Evolutionary conservation across 2,888 invertebrate genomes (phyloP).

Genomic region (Caenorhabditis sp.): DNA sequence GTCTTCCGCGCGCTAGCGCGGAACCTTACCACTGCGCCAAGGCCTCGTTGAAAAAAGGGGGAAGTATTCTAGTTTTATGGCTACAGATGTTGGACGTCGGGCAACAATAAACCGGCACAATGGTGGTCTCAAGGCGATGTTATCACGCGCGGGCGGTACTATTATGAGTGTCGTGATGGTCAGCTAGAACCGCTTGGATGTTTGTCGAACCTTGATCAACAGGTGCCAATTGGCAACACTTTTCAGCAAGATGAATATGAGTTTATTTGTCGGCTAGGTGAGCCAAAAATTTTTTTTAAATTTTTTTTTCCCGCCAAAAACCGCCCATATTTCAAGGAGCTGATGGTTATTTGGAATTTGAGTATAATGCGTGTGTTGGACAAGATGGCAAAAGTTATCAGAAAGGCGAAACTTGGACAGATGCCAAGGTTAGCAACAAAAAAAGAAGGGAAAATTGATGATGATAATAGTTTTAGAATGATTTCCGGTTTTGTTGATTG

Average conservation of each 20-base stretch:
- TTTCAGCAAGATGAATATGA: slow-evolving; percentile 57
- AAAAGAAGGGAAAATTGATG: slow-evolving; percentile 1
- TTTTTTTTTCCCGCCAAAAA: too few relatives aligned
- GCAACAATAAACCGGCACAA: slow-evolving; percentile 55
- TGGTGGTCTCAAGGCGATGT: slow-evolving; percentile 60
- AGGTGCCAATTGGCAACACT: slow-evolving; percentile 49
- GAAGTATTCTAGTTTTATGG: too few relatives aligned
- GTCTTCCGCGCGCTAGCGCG: too few relatives aligned
- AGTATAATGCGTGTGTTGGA: slow-evolving; percentile 55
- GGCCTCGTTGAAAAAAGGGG: too few relatives aligned
- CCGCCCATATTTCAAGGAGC: slow-evolving; percentile 22
- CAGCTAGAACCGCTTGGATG: slow-evolving; percentile 59
- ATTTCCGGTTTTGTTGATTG: background rate
- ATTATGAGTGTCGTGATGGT: slow-evolving; percentile 71
- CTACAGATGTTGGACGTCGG: slow-evolving; percentile 60
- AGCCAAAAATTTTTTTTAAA: slow-evolving; percentile 3
- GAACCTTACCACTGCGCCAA: background rate
- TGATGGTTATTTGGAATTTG: slow-evolving; percentile 57
- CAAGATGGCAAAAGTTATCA: slow-evolving; percentile 39
- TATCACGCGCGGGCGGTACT: slow-evolving; percentile 68
- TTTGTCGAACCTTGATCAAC: slow-evolving; percentile 43
- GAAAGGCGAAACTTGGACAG: slow-evolving; percentile 60
- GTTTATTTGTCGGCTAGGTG: slow-evolving; percentile 40
- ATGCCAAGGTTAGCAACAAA: slow-evolving; percentile 42
- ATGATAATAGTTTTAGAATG: too few relatives aligned